phyloP scores from a whole-genome alignment of 2,113 vertebrate species.

The Ursus arctos region DNA sequence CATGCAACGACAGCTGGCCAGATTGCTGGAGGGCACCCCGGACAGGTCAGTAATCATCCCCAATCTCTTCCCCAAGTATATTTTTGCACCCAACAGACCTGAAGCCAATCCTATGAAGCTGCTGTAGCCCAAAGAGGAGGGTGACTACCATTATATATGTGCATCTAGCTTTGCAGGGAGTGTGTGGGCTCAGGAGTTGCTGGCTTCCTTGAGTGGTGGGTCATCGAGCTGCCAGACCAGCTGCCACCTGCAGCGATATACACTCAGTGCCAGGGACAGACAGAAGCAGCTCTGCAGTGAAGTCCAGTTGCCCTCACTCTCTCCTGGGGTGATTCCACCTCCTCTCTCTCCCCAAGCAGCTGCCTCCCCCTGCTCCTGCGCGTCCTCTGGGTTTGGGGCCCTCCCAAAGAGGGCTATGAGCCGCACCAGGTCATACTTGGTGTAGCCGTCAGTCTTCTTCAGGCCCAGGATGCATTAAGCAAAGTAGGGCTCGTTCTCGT shows the following conservation, averaged over 20 bases:
- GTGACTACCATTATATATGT: not conserved
- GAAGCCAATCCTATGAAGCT: constrained; percentile 88
- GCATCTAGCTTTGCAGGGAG: not conserved
- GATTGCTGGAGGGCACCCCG: constrained; percentile 90
- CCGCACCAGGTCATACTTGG: constrained; percentile 94
- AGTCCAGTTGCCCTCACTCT: constrained; percentile 81
- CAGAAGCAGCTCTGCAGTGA: constrained; percentile 85
- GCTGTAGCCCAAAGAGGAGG: not conserved
- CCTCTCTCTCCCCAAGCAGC: not conserved
- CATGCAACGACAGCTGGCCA: constrained; percentile 90
- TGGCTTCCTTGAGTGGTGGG: constrained; percentile 80
- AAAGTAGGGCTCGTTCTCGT: constrained; percentile 97
- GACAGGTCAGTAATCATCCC: constrained; percentile 87
- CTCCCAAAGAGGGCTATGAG: constrained; percentile 92
- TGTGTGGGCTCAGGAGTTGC: not conserved
- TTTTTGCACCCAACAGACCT: constrained; percentile 85
- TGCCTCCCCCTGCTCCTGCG: not conserved
- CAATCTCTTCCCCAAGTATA: constrained; percentile 94
- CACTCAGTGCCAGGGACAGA: constrained; percentile 81
- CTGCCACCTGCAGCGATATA: constrained; percentile 88
- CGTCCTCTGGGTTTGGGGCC: not conserved
- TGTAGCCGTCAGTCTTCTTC: constrained; percentile 93
- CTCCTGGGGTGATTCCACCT: not conserved
- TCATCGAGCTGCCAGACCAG: constrained; percentile 88
- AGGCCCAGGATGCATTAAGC: constrained; percentile 95